These are phyloP conservation scores for Ochropacha duplaris DNA, from an alignment of 2,888 invertebrate genomes.

Conservation along the genomic window DNA sequence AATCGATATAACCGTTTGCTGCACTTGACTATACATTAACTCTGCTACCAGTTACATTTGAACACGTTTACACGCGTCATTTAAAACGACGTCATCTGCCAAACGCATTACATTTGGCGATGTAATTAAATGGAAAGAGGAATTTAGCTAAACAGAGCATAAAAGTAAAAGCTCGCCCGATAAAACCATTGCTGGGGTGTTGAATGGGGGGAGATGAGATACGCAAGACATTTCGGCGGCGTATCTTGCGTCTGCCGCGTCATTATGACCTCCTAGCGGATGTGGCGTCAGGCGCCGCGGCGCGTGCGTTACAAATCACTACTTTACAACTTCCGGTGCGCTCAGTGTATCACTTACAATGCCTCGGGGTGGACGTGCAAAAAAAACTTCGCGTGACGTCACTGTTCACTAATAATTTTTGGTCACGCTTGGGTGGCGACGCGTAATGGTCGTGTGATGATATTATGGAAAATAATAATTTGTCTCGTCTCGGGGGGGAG, in stretches of 20 bases:
- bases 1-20: not conserved
- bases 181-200: constrained; percentile 52
- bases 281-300: constrained; percentile 76
- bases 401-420: constrained; percentile 60
- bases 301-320: constrained; percentile 84
- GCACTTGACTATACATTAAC: constrained; percentile 3
- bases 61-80: constrained; percentile 53
- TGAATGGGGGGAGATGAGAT: constrained; percentile 36
- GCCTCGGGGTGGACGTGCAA: constrained; percentile 61
- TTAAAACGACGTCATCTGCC: constrained; percentile 59
- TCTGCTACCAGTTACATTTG: constrained; percentile 9
- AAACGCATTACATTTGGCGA: constrained; percentile 60
- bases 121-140: constrained; percentile 75
- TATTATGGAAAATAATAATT: constrained; percentile 80
- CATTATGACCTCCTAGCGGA: constrained; percentile 76
- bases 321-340: constrained; percentile 81
- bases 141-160: constrained; percentile 75
- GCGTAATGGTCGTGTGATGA: constrained; percentile 77
- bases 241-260: constrained; percentile 51
- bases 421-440: constrained; percentile 65
- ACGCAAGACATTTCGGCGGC: constrained; percentile 30
- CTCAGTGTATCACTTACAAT: constrained; percentile 58
- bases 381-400: constrained; percentile 48
- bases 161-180: constrained; percentile 65
- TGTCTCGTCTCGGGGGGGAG: constrained; percentile 50